Evolutionary conservation across 1,140 invertebrate species (phyloP).

Genomic region (Papilio xuthus): DNA sequence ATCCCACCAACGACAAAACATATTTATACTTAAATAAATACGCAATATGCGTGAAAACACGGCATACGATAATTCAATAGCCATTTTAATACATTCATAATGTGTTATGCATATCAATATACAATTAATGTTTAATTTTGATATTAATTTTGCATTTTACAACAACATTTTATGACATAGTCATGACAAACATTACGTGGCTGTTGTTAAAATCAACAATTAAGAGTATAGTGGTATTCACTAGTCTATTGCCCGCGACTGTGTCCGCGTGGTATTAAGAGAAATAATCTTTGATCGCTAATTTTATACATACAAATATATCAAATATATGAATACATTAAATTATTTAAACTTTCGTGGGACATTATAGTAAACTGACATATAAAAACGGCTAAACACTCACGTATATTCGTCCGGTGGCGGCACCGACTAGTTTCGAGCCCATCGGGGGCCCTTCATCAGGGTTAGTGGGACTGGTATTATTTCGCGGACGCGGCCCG

Average conservation of each 20-base stretch:
- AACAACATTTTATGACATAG: not conserved
- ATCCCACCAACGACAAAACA: not conserved
- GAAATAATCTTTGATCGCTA: no score
- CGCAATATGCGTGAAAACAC: not conserved
- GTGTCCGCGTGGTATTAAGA: not conserved
- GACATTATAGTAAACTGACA: no score
- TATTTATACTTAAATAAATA: not conserved
- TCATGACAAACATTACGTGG: not conserved
- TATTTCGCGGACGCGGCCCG: no score
- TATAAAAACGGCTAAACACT: no score
- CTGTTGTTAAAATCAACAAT: not conserved
- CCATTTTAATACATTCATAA: not conserved
- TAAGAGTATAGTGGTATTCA: not conserved
- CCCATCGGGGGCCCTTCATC: no score
- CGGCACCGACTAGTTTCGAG: no score
- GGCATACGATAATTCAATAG: not conserved
- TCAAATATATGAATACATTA: no score
- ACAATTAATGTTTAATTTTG: not conserved
- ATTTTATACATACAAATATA: no score
- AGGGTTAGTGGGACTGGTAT: no score
- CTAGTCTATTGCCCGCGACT: not conserved
- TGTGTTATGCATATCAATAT: conserved; percentile 2
- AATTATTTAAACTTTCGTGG: no score
- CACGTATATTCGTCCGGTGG: no score
- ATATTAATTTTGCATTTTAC: not conserved